A percentile compares a stretch with the other conserved stretches of the same genome.
phyloP scores from a whole-genome alignment of 2,113 vertebrate species.

The Dromas ardeola region DNA sequence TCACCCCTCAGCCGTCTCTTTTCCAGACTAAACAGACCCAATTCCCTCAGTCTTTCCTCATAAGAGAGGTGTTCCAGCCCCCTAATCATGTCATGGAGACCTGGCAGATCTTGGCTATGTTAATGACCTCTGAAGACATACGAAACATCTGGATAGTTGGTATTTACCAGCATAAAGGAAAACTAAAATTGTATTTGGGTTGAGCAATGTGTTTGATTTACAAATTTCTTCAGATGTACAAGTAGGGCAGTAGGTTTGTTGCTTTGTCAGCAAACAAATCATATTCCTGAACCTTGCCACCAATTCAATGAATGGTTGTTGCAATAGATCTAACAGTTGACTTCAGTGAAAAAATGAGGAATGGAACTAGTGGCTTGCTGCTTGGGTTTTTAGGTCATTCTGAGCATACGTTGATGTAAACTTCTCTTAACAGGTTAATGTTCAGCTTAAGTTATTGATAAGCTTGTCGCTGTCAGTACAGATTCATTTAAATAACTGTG shows the following conservation, averaged over 20 bases:
- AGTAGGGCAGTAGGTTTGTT: neutral
- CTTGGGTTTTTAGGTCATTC: neutral
- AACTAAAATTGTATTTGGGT: neutral
- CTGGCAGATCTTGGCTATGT: neutral
- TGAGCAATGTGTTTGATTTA: neutral
- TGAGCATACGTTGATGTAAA: neutral
- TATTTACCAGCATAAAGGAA: neutral
- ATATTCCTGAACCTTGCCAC: neutral
- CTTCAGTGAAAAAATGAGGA: neutral
- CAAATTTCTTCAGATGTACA: neutral
- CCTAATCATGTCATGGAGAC: too few species aligned
- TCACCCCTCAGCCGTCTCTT: too few species aligned
- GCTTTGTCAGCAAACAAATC: neutral
- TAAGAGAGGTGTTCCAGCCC: too few species aligned
- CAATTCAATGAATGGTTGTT: fast-evolving
- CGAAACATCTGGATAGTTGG: neutral
- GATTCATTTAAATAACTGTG: neutral
- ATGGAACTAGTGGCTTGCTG: neutral
- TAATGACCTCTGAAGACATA: neutral
- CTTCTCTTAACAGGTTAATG: neutral
- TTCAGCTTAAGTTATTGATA: neutral
- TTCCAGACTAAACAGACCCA: too few species aligned
- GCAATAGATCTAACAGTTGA: neutral
- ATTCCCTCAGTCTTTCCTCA: too few species aligned
- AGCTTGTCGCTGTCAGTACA: neutral